Conservation (phyloP, 2,888 invertebrate species). For the Cantharis flavilabris region DNA sequence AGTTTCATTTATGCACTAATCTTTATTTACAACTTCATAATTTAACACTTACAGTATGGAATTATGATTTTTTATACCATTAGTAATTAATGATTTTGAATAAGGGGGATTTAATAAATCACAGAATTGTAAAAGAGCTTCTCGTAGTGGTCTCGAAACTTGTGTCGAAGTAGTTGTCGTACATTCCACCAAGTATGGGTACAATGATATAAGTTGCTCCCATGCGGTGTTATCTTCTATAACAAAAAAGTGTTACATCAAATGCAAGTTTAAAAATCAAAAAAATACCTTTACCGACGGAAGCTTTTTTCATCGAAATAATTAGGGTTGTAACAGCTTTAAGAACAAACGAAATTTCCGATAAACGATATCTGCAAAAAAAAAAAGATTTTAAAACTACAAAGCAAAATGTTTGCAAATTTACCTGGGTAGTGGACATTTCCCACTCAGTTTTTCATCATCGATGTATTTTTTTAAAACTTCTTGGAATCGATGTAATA, state of each 20-base stretch:
- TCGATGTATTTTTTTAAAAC: conserved; percentile 87
- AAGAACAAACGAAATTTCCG: conserved; percentile 94
- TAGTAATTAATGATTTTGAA: conserved; percentile 27
- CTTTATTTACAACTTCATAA: background rate
- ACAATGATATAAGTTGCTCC: conserved; percentile 90
- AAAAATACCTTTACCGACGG: conserved; percentile 76
- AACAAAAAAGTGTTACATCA: conserved; percentile 40
- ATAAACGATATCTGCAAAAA: conserved; percentile 78
- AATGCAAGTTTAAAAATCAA: background rate
- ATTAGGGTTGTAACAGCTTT: conserved; percentile 93
- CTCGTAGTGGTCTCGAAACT: conserved; percentile 78
- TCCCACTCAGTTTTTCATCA: conserved; percentile 81
- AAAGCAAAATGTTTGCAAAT: background rate
- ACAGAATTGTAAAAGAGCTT: conserved; percentile 86
- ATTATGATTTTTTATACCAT: conserved; percentile 32
- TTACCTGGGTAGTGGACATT: conserved; percentile 83
- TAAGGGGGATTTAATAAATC: conserved; percentile 74
- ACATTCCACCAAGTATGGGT: conserved; percentile 87
- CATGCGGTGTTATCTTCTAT: conserved; percentile 87
- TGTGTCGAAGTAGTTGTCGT: conserved; percentile 80
- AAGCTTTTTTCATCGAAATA: conserved; percentile 90
- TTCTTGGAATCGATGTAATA: conserved; percentile 90
- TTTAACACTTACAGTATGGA: conserved; percentile 14
- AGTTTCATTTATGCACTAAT: background rate
- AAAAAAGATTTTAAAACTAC: background rate